Evolutionary conservation across 2,888 invertebrate species (phyloP).

Genomic region (Ectobius pallidus): DNA sequence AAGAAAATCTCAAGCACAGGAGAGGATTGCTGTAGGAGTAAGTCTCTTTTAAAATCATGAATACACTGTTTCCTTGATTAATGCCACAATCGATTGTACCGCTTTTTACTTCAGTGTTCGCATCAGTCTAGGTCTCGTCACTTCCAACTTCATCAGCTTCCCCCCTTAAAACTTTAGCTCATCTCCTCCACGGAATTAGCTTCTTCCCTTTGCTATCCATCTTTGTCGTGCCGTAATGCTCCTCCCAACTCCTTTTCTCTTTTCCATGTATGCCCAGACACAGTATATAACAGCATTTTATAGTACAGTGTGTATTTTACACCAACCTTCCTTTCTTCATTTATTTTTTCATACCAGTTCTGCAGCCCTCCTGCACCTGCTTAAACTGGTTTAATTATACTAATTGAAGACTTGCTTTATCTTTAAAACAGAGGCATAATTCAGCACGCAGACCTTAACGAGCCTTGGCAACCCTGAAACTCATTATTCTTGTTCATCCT

Average conservation of each 20-base stretch:
- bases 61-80: no score
- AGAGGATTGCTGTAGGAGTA: no score
- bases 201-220: background rate
- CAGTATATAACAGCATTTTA: background rate
- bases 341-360: constrained; percentile 14
- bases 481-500: constrained; percentile 34
- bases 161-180: background rate
- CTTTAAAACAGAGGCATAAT: constrained; percentile 28
- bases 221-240: constrained; percentile 1
- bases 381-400: constrained; percentile 27
- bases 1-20: no score
- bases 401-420: constrained; percentile 35
- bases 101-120: no score
- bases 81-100: no score
- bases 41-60: no score
- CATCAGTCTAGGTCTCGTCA: no score
- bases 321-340: constrained; percentile 18
- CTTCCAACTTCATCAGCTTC: background rate
- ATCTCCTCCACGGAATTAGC: background rate
- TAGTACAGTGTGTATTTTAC: background rate
- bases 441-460: constrained; percentile 25
- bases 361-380: background rate
- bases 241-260: background rate
- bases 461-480: constrained; percentile 23
- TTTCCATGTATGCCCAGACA: background rate